Evolutionary conservation across 2,888 invertebrate genomes (phyloP).

Genomic region (Dione vanillae): DNA sequence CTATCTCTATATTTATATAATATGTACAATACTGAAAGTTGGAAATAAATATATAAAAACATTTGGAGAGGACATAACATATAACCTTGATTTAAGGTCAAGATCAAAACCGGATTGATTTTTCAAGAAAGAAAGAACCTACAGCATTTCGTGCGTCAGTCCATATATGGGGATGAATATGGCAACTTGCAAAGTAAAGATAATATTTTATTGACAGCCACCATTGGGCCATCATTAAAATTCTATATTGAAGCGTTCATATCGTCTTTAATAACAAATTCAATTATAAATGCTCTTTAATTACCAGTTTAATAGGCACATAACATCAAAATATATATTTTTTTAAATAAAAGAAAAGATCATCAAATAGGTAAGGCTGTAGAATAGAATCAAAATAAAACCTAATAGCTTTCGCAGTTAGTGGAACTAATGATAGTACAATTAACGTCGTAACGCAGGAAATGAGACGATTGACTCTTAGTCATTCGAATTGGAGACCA

Average conservation of each 20-base stretch:
- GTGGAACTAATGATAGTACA: slow-evolving; percentile 76
- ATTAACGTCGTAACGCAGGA: slow-evolving; percentile 72
- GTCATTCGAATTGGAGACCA: slow-evolving; percentile 60
- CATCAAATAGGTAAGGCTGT: slow-evolving; percentile 52
- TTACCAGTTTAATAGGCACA: slow-evolving; percentile 51
- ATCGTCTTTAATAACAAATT: no score
- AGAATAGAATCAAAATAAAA: slow-evolving; percentile 57
- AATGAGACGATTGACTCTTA: slow-evolving; percentile 72
- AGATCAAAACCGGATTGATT: slow-evolving; percentile 22
- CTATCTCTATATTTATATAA: neutral
- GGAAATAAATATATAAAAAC: neutral
- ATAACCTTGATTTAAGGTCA: slow-evolving; percentile 17
- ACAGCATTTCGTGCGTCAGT: slow-evolving; percentile 60
- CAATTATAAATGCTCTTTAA: slow-evolving; percentile 40
- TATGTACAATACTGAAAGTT: neutral
- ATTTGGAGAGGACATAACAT: slow-evolving; percentile 12
- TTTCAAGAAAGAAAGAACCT: slow-evolving; percentile 49
- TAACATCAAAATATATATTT: slow-evolving; percentile 50
- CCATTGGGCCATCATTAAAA: no score
- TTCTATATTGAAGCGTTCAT: no score
- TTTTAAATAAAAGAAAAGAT: slow-evolving; percentile 35
- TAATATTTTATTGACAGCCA: slow-evolving; percentile 57
- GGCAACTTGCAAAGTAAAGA: slow-evolving; percentile 58
- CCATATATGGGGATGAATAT: slow-evolving; percentile 64
- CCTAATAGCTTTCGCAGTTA: slow-evolving; percentile 64